A percentile compares a stretch with the other conserved stretches of the same genome.
Evolutionary conservation across 2,888 invertebrate genomes (phyloP).

Genomic region (Campoletis raptor): DNA sequence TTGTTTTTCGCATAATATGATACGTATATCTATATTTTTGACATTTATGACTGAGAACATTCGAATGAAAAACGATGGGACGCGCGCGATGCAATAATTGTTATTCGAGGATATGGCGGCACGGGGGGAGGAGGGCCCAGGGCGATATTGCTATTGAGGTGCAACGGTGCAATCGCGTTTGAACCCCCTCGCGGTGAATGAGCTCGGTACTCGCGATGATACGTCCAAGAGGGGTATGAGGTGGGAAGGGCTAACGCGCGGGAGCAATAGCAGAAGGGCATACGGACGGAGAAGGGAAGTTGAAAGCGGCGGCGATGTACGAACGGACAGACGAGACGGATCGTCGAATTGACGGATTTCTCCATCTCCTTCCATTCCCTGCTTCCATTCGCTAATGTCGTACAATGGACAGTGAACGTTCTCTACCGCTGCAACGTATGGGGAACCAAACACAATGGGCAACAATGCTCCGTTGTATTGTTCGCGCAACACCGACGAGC

Average conservation of each 20-base stretch:
- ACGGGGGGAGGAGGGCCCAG: constrained; percentile 32
- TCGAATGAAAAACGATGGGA: constrained; percentile 39
- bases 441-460: constrained; percentile 56
- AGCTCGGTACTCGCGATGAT: constrained; percentile 15
- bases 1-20: too few relatives aligned
- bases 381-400: constrained; percentile 54
- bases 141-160: constrained; percentile 63
- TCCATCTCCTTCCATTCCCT: constrained; percentile 34
- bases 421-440: constrained; percentile 54
- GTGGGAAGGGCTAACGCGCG: neutral
- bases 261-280: constrained; percentile 2
- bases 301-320: constrained; percentile 50
- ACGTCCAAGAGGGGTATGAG: neutral
- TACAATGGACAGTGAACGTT: constrained; percentile 57
- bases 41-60: constrained; percentile 31
- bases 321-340: constrained; percentile 36
- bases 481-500: constrained; percentile 50
- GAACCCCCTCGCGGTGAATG: constrained; percentile 13
- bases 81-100: constrained; percentile 60
- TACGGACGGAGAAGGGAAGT: neutral
- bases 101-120: constrained; percentile 64
- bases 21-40: neutral
- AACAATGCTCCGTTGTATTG: constrained; percentile 18
- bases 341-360: constrained; percentile 57
- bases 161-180: constrained; percentile 60